Base-by-base conservation (phyloP, 2,797 vertebrate genomes). In the Heterohyrax brucei region DNA sequence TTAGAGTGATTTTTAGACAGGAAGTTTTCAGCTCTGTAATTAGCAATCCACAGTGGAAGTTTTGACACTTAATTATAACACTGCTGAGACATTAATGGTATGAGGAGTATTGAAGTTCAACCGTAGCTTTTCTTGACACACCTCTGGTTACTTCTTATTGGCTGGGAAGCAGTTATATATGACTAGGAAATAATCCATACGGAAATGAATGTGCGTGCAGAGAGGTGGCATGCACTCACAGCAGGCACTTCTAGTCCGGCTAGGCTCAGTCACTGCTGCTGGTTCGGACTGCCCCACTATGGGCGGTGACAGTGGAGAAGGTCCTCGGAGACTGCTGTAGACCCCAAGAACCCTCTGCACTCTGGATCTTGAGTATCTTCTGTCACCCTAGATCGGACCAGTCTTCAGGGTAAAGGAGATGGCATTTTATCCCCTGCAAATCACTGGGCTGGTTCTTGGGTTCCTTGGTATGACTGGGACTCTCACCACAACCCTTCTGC, bases 401-500 rank as follows among this genome's bases (percentile, higher is more conserved):
- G 2, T 18, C 80, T 94, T 78, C 95, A 13, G 30, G 56, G 56
- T 30, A 94, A 79, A 91, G 26, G 76, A 9, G 85, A 99, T 99
- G 99, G 96, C 95, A 18, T 96, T 96, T 39, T 98, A 97, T 28
- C 73, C 96, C 0, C 87, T 99, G 96, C 99, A 99, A 98, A 98
- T 99, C 3, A 96, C 98, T 50, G 99, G 98, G 14, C 96, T 99
- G 68, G 56, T 99, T 8, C 28, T 99, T 18, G 99, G 99, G 4
- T 90, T 99, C 3, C 87, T 99, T 0, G 99, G 99, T 24, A 96
- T 99, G 97, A 97, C 99, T 0, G 99, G 99, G 10, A 98, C 98
- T 0, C 94, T 99, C 14, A 99, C 99, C 9, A 98, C 99, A 92
- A 99, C 99, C 0, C 99, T 99, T 53, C 99, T 99, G 99, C 99